These are phyloP conservation scores for Planiliza haematocheilus DNA, from an alignment of 2,113 vertebrate genomes.

Conservation along the genomic window DNA sequence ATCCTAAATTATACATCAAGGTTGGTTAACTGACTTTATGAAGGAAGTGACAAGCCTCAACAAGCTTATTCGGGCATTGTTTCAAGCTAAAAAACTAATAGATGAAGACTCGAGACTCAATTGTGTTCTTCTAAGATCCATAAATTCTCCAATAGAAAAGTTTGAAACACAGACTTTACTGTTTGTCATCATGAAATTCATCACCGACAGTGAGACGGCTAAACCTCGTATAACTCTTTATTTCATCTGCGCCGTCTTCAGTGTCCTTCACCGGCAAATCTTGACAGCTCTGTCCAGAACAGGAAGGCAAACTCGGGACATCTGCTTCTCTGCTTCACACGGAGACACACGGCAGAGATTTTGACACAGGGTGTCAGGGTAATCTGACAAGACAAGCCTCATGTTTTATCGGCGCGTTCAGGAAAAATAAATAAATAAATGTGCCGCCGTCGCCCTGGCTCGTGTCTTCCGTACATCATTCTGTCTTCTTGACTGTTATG, in stretches of 20 bases:
- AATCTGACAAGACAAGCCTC: slow-evolving; percentile 84
- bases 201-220: slow-evolving; percentile 22
- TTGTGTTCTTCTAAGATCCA: neutral
- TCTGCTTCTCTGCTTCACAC: slow-evolving; percentile 75
- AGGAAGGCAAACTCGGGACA: slow-evolving; percentile 78
- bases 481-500: slow-evolving; percentile 73
- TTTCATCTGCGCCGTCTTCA: slow-evolving; percentile 56
- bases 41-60: too few species aligned
- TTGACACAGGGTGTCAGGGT: slow-evolving; percentile 80
- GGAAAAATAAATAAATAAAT: slow-evolving; percentile 58
- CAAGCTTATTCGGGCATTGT: too few species aligned
- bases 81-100: too few species aligned
- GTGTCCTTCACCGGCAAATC: slow-evolving; percentile 82
- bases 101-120: neutral
- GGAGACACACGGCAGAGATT: slow-evolving; percentile 72
- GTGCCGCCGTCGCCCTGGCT: slow-evolving; percentile 75
- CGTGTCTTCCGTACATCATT: slow-evolving; percentile 76
- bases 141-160: slow-evolving; percentile 21
- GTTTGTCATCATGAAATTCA: slow-evolving; percentile 33
- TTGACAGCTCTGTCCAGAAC: slow-evolving; percentile 86
- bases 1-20: too few species aligned
- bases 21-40: neutral
- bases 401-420: slow-evolving; percentile 79
- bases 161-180: slow-evolving; percentile 24
- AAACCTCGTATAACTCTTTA: slow-evolving; percentile 51